Conservation (phyloP, 2,888 invertebrate genomes). For the Sphaerophoria taeniata region DNA sequence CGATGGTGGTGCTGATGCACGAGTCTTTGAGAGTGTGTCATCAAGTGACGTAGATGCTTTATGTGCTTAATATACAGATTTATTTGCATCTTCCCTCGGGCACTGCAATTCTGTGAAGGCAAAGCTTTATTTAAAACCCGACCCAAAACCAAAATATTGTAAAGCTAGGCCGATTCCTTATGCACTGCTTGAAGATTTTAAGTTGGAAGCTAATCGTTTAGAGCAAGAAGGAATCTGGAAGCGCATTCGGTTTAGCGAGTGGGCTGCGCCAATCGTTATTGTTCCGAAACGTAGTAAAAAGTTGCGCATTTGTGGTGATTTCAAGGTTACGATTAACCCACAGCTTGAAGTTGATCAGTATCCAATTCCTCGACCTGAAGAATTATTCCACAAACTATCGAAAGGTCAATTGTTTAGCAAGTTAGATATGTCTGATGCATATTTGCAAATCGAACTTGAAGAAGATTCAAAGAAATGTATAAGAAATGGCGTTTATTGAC, state of each 20-base stretch:
- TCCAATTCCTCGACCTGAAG: slow-evolving; percentile 75
- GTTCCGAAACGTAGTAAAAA: slow-evolving; percentile 76
- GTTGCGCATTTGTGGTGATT: slow-evolving; percentile 76
- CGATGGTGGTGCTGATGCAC: not conserved
- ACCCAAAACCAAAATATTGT: slow-evolving; percentile 68
- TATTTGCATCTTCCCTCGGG: slow-evolving; percentile 29
- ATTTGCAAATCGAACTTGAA: slow-evolving; percentile 39
- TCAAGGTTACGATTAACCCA: slow-evolving; percentile 75
- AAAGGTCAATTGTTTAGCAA: slow-evolving; percentile 42
- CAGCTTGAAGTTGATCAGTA: slow-evolving; percentile 76
- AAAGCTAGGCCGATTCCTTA: slow-evolving; percentile 75
- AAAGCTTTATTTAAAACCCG: slow-evolving; percentile 69
- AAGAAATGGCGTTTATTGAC: too few relatives aligned
- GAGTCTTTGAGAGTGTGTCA: slow-evolving; percentile 14
- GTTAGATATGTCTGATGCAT: slow-evolving; percentile 39
- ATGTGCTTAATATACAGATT: slow-evolving; percentile 27
- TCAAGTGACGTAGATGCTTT: slow-evolving; percentile 20
- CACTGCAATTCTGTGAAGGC: slow-evolving; percentile 57
- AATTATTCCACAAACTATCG: slow-evolving; percentile 72
- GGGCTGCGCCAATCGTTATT: slow-evolving; percentile 79
- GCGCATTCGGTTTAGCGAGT: slow-evolving; percentile 75
- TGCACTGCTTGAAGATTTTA: slow-evolving; percentile 64
- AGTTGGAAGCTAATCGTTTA: slow-evolving; percentile 71
- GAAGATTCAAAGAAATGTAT: slow-evolving; percentile 32
- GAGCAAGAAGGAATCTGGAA: slow-evolving; percentile 60